phyloP scores from a whole-genome alignment of 2,113 vertebrate genomes.

The Puffinus mauretanicus region DNA sequence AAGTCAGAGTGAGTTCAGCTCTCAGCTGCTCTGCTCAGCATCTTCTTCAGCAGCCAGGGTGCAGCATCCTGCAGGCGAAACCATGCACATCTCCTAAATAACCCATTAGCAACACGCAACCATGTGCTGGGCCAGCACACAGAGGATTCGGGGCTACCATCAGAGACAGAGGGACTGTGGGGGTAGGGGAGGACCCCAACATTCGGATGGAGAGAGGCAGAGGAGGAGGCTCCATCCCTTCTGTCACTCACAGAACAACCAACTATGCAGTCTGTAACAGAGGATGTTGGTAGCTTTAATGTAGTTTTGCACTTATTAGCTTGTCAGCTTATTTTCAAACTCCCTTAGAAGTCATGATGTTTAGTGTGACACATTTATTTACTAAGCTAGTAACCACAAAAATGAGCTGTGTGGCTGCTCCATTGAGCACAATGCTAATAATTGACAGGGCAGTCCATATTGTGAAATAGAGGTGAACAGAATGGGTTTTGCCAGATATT shows the following conservation, averaged over 20 bases:
- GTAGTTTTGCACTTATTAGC: conserved; percentile 31
- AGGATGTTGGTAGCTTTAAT: neutral
- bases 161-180: neutral
- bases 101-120: neutral
- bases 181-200: accelerated
- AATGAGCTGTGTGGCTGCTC: conserved; percentile 53
- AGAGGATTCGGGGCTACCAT: neutral
- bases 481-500: conserved; percentile 52
- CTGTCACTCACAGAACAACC: neutral
- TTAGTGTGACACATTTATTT: conserved; percentile 59
- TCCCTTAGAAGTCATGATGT: conserved; percentile 41
- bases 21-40: neutral
- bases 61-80: neutral
- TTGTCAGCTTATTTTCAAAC: neutral
- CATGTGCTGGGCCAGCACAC: neutral
- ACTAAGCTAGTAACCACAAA: conserved; percentile 40
- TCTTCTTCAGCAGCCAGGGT: neutral
- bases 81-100: neutral
- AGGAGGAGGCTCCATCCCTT: neutral
- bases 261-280: neutral
- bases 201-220: accelerated
- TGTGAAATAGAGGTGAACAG: conserved; percentile 50
- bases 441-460: conserved; percentile 29
- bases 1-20: neutral
- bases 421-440: conserved; percentile 47